These are phyloP conservation scores for Myrmecophaga tridactyla DNA, from an alignment of 2,113 vertebrate genomes.

Conservation along the genomic window DNA sequence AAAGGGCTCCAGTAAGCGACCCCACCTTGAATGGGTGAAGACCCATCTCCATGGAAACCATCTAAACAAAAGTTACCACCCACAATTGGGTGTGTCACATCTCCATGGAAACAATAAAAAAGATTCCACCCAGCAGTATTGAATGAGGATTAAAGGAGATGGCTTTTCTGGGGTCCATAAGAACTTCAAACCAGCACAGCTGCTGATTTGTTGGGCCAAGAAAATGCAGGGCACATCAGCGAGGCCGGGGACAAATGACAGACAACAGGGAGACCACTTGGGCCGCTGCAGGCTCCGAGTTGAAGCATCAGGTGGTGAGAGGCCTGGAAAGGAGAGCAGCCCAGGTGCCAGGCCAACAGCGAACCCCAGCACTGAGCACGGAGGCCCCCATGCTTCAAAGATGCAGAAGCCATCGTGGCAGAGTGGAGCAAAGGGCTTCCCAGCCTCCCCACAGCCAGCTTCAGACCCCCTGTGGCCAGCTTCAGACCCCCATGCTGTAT, in stretches of 20 bases:
- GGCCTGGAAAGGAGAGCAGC: background rate
- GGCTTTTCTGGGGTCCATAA: too few species aligned
- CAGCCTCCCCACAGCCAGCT: background rate
- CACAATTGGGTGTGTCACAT: too few species aligned
- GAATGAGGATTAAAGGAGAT: too few species aligned
- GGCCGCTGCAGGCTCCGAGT: background rate
- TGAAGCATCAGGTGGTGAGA: background rate
- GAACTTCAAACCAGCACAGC: too few species aligned
- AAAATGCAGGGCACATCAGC: background rate
- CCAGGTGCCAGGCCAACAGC: background rate
- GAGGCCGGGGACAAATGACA: background rate
- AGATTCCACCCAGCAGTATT: too few species aligned
- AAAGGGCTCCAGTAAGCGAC: too few species aligned
- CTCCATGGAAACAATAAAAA: too few species aligned
- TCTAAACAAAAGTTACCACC: too few species aligned
- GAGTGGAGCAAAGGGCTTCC: background rate
- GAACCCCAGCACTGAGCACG: rapidly evolving
- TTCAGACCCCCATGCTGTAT: background rate
- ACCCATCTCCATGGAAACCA: too few species aligned
- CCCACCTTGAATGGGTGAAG: too few species aligned
- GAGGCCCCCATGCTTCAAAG: background rate
- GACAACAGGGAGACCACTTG: background rate
- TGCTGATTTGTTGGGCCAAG: background rate
- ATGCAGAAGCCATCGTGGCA: background rate
- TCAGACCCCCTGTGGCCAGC: background rate